Conservation (phyloP, 2,888 invertebrate genomes). For the Epistrophe eligans region DNA sequence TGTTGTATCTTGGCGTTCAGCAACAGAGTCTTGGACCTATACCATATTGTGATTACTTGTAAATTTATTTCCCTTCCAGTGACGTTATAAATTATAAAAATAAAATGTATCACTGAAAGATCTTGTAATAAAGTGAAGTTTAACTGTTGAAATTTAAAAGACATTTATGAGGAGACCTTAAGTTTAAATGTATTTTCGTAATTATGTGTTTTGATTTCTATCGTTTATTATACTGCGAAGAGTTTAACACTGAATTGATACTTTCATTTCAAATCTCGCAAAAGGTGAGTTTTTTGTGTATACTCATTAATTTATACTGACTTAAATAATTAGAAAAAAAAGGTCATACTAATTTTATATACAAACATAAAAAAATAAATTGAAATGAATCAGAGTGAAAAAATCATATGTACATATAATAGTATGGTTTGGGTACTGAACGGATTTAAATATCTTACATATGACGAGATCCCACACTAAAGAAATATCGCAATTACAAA, state of each 20-base stretch:
- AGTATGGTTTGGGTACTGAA: no score
- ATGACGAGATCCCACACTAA: no score
- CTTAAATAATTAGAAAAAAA: no score
- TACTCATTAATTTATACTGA: no score
- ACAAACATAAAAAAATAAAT: no score
- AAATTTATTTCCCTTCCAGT: constrained; percentile 39
- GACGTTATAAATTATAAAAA: constrained; percentile 15
- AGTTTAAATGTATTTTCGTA: not conserved
- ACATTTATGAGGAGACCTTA: not conserved
- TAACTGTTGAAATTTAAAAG: not conserved
- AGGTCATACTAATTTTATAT: no score
- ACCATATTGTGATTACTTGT: constrained; percentile 55
- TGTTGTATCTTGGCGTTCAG: constrained; percentile 62
- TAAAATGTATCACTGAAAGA: not conserved
- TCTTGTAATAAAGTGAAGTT: not conserved
- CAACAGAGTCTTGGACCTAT: constrained; percentile 55
- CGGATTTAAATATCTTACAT: no score
- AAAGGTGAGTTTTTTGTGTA: no score
- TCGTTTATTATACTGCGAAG: not conserved
- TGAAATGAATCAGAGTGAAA: no score
- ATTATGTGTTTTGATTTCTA: not conserved
- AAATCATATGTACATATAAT: no score
- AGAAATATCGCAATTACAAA: no score
- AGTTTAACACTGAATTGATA: not conserved
- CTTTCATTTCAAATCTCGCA: not conserved